Evolutionary conservation across 2,797 vertebrate species (phyloP), one percentile per base, ranked within the genome.

Genomic region (Triplophysa bombifrons): DNA sequence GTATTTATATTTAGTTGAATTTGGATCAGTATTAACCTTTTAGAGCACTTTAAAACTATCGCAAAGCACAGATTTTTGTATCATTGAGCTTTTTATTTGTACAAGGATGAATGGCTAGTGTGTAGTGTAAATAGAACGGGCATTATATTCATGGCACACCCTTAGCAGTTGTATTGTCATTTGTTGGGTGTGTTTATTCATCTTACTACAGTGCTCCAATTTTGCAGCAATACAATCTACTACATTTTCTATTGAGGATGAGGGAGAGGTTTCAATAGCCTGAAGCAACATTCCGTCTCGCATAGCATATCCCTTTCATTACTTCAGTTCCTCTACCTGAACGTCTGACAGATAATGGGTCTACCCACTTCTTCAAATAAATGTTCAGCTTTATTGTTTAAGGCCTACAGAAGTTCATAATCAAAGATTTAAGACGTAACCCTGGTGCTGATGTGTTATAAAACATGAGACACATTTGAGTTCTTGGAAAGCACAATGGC

Each of bases 221-320:
- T 80, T 34, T 80, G 61, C 61, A 34, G 69, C 50, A 46, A 72
- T 79, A 53, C 55, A 71, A 44, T 17, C 50, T n/a, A n/a, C 56
- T 60, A 14, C 41, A 34, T 10, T 55, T 48, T 82, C 44, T 70
- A n/a, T 73, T 66, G 70, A 72, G 13, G 50, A 73, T 63, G 48
- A 20, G 53, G 25, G 14, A 11, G 65, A 70, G 55, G 61, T 72
- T 63, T 67, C 38, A 22, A 51, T 65, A 56, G 72, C 81, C 76
- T 65, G 5, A 20, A 66, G 81, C 66, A 79, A 80, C 72, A 80
- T 83, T 83, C 82, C 73, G 25, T 20, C 61, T 80, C 77, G 3
- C 50, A 80, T 80, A 66, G 73, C 69, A 55, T 11, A 65, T 66
- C 61, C 77, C 70, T 80, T 66, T 80, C 61, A 80, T 73, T 72